Conservation (phyloP, 2,113 vertebrate species). For the Paracanthobrama guichenoti region DNA sequence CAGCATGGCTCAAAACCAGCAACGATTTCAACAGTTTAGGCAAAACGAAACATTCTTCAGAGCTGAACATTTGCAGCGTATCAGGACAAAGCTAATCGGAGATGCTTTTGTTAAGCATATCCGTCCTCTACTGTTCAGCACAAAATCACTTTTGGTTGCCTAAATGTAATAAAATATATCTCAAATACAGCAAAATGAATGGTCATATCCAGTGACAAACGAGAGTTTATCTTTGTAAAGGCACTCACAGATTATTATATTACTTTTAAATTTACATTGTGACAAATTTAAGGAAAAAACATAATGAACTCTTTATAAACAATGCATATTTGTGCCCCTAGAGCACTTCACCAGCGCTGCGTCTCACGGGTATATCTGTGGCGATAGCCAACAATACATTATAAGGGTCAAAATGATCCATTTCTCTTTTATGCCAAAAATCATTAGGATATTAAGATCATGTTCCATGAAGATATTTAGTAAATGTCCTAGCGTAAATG, state of each 20-base stretch:
- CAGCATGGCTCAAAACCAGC: not conserved
- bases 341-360: too few species aligned
- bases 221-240: not conserved
- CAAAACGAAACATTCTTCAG: not conserved
- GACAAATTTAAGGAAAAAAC: not conserved
- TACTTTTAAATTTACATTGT: not conserved
- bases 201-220: not conserved
- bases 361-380: too few species aligned
- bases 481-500: too few species aligned
- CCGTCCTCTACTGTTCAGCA: not conserved
- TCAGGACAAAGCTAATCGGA: not conserved
- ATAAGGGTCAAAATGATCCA: too few species aligned
- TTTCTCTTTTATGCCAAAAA: too few species aligned
- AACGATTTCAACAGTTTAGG: not conserved
- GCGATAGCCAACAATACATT: too few species aligned
- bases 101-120: not conserved
- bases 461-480: too few species aligned
- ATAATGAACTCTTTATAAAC: not conserved
- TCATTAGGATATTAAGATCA: too few species aligned
- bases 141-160: not conserved
- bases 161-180: not conserved
- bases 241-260: not conserved
- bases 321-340: not conserved
- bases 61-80: constrained; percentile 13
- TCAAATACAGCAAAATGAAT: not conserved